These are phyloP conservation scores for Erebia aethiops DNA, from an alignment of 2,888 invertebrate genomes.

Conservation along the genomic window DNA sequence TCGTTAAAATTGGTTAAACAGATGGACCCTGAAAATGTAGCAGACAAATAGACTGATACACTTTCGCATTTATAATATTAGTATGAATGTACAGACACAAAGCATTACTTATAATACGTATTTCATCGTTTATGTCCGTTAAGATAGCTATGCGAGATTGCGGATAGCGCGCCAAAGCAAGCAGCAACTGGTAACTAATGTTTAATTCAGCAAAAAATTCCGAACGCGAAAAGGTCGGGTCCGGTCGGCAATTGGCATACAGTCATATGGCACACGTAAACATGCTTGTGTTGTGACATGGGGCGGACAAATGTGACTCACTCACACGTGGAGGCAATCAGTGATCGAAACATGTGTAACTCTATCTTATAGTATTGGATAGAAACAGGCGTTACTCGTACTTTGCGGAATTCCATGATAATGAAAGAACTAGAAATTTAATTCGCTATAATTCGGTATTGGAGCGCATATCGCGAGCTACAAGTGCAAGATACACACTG, in stretches of 20 bases:
- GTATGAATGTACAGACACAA: background rate
- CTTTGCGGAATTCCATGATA: too few species aligned
- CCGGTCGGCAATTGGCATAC: slow-evolving; percentile 20
- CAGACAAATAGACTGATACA: too few species aligned
- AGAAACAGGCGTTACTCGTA: too few species aligned
- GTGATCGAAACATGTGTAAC: slow-evolving; percentile 9
- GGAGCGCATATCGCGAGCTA: too few species aligned
- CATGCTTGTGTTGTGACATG: slow-evolving; percentile 26
- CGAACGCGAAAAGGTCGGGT: slow-evolving; percentile 38
- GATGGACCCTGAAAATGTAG: too few species aligned
- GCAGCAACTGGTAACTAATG: slow-evolving; percentile 29
- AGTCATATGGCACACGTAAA: slow-evolving; percentile 30
- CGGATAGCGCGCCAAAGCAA: slow-evolving; percentile 24
- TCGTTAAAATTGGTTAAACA: too few species aligned
- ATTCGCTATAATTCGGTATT: too few species aligned
- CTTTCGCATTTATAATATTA: too few species aligned
- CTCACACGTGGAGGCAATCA: slow-evolving; percentile 35
- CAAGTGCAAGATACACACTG: too few species aligned
- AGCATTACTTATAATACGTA: background rate
- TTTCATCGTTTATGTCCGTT: background rate
- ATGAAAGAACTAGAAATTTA: too few species aligned
- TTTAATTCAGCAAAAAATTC: slow-evolving; percentile 43
- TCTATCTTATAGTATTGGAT: too few species aligned
- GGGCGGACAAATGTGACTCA: slow-evolving; percentile 34
- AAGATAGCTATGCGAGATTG: slow-evolving; percentile 24